These are phyloP conservation scores for Pogonomyrmex barbatus DNA, from an alignment of 1,140 invertebrate genomes.

Conservation along the genomic window DNA sequence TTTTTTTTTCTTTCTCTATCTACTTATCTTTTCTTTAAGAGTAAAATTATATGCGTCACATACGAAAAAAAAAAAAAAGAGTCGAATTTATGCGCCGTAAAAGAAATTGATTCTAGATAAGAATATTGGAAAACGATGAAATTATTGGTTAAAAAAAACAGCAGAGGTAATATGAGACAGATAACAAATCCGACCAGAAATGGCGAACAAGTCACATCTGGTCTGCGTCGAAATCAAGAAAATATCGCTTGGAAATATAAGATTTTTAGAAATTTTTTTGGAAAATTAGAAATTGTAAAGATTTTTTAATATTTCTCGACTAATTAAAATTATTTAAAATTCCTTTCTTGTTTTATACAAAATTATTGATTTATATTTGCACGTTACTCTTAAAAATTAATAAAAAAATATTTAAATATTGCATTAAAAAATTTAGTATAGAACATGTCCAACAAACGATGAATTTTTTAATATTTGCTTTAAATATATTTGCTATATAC, in stretches of 20 bases:
- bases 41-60: slow-evolving; percentile 3
- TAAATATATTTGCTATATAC: background rate
- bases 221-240: background rate
- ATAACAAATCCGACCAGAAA: slow-evolving; percentile 66
- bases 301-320: background rate
- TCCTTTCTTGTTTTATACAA: background rate
- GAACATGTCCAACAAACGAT: background rate
- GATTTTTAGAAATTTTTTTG: slow-evolving; percentile 46
- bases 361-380: background rate
- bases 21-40: background rate
- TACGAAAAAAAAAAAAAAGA: slow-evolving; percentile 28
- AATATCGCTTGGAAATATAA: slow-evolving; percentile 40
- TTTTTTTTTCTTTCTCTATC: background rate
- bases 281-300: background rate
- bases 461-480: background rate
- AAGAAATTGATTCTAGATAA: slow-evolving; percentile 54
- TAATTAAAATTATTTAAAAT: background rate
- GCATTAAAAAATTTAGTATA: background rate
- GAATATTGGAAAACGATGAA: slow-evolving; percentile 66
- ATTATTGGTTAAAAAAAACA: slow-evolving; percentile 50
- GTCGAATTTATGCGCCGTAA: slow-evolving; percentile 52
- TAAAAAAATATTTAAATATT: background rate
- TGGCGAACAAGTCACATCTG: background rate
- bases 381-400: background rate
- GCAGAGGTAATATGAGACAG: slow-evolving; percentile 2